Percentiles rank a stretch among this genome's conserved stretches.
Evolutionary conservation across 2,888 invertebrate species (phyloP).

Genomic region (Acanthosepion lycidas): DNA sequence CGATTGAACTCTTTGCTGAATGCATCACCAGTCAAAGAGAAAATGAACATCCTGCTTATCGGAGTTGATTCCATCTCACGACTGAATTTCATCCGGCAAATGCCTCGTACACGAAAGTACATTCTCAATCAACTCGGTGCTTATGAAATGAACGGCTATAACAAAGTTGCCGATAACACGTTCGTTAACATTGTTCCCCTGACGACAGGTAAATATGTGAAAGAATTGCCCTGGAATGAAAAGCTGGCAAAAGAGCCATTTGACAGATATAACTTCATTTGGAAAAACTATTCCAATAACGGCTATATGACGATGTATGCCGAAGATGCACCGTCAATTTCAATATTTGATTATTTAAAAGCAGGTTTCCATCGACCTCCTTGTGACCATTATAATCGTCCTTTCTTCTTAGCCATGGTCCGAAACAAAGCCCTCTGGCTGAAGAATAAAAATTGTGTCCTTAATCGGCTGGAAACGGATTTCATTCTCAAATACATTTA

Average conservation of each 20-base stretch:
- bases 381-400: conserved; percentile 88
- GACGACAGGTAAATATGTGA: conserved; percentile 79
- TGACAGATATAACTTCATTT: conserved; percentile 87
- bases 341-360: conserved; percentile 86
- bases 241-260: conserved; percentile 71
- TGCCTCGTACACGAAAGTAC: conserved; percentile 81
- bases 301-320: conserved; percentile 86
- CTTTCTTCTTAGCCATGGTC: conserved; percentile 80
- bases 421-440: conserved; percentile 60
- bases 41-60: conserved; percentile 84
- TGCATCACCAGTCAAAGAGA: conserved; percentile 57
- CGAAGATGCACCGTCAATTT: conserved; percentile 86
- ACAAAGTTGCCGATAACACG: conserved; percentile 94
- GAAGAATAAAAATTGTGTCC: conserved; percentile 78
- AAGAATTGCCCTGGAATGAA: conserved; percentile 70
- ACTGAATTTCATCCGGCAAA: conserved; percentile 87
- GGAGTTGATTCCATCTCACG: conserved; percentile 90
- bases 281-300: conserved; percentile 84
- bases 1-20: conserved; percentile 51
- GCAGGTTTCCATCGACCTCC: conserved; percentile 85
- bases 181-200: conserved; percentile 91
- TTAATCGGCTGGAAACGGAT: conserved; percentile 81
- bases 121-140: conserved; percentile 80
- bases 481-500: conserved; percentile 82
- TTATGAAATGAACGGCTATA: conserved; percentile 88